Evolutionary conservation across 2,888 invertebrate species (phyloP), one percentile per base, ranked within the genome.

Genomic region (Pristionchus maxplancki): DNA sequence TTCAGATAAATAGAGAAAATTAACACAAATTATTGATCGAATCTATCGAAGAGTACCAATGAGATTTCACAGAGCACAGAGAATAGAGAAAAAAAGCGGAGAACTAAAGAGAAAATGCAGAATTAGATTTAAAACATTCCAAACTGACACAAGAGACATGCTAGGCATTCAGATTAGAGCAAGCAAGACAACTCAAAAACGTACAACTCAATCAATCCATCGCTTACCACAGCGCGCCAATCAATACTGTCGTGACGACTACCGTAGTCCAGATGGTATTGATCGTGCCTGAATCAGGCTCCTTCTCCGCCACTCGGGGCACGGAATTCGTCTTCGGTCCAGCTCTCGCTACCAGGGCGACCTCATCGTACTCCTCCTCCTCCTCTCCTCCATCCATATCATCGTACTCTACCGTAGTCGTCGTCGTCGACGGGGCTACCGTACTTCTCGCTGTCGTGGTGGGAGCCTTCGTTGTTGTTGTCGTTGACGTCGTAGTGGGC

Each of bases 271-370:
- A 78, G 44, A 78, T 44, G 9, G 78, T 48, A 48, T 28, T 78
- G 78, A 48, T 78, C 78, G 78, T 78, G 78, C 78, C 78, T 78
- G 78, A 78, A 78, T 78, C 78, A 78, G 78, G 78, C n/a, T 78
- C 78, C 44, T 28, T 28, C 78, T 78, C 78, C n/a, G 20, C 78
- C 78, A 78, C 78, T 11, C 48, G 78, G 28, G 78, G 78, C 48
- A 78, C 78, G 44, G 44, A 34, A 34, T 78, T 78, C 40, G 78
- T 28, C 78, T 78, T 78, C 78, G 17, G 37, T 13, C 34, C 71
- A 20, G 71, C 15, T 17, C 15, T 20, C 9, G 31, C 31, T 9
- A 17, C 34, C 40, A 71, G 24, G 37, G 34, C 37, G 58, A 58
- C 28, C 28, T 40, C 64, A 44, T 37, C 24, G 15, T 83, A 34